Evolutionary conservation across 2,113 vertebrate genomes (phyloP).

Genomic region (Coptodon rendalli): DNA sequence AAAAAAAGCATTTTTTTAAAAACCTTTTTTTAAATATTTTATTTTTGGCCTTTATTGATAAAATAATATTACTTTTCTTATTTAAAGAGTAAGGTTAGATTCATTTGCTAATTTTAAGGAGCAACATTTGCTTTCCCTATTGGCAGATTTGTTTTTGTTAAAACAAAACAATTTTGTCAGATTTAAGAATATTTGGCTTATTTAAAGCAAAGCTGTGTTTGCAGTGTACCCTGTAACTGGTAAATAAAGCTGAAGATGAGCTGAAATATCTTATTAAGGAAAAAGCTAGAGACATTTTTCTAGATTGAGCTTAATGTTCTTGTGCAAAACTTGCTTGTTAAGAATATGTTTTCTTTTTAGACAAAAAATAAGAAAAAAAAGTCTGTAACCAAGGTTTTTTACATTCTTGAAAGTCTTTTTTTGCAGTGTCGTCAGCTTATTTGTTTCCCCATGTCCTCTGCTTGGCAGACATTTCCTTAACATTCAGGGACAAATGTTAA

Average conservation of each 20-base stretch:
- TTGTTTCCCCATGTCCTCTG: neutral
- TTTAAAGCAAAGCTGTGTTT: neutral
- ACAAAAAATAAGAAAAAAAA: neutral
- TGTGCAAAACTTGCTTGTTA: neutral
- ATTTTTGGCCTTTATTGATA: neutral
- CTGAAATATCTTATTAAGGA: neutral
- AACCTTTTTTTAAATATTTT: neutral
- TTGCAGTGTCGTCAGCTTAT: neutral
- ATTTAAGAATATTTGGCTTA: neutral
- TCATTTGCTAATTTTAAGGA: neutral
- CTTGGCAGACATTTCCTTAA: neutral
- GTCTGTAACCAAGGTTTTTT: fast-evolving
- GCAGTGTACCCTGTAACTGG: neutral
- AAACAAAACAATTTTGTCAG: neutral
- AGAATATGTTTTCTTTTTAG: neutral
- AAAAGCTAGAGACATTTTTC: neutral
- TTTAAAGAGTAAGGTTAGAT: neutral
- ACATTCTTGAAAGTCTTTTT: neutral
- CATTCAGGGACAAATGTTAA: neutral
- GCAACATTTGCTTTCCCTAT: neutral
- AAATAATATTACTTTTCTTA: neutral
- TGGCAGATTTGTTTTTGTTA: neutral
- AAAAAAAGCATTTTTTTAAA: neutral
- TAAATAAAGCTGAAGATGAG: neutral
- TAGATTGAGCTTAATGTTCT: neutral